These are phyloP conservation scores for Meleagris gallopavo DNA, from an alignment of 2,113 vertebrate species.

Conservation along the genomic window DNA sequence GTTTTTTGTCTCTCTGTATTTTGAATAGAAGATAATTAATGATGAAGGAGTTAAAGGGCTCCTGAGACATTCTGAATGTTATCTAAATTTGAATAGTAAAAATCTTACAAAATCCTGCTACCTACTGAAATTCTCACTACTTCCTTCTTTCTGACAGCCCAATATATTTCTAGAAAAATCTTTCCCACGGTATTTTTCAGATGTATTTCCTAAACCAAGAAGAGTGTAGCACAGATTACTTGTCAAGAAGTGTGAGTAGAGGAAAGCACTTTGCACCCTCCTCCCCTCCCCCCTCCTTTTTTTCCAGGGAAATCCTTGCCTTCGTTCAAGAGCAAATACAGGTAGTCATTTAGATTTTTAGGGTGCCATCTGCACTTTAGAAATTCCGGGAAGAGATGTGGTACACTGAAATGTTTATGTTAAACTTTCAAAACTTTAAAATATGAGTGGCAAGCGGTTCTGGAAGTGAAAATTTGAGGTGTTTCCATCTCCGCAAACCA, in stretches of 20 bases:
- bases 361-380: not conserved
- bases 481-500: not conserved
- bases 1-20: not conserved
- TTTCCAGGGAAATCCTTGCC: not conserved
- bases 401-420: not conserved
- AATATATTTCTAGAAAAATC: not conserved
- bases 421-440: not conserved
- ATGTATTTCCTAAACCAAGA: not conserved
- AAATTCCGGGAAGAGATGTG: not conserved
- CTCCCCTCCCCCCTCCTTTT: not conserved
- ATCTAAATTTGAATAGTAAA: not conserved
- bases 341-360: not conserved
- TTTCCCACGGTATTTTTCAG: not conserved
- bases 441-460: not conserved
- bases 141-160: not conserved
- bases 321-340: conserved; percentile 14
- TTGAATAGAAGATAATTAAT: not conserved
- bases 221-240: not conserved
- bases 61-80: rapidly evolving
- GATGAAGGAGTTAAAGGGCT: not conserved
- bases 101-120: not conserved
- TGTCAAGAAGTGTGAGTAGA: not conserved
- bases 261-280: not conserved
- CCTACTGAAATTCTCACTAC: not conserved
- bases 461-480: not conserved